A percentile compares a stretch with the other conserved stretches of the same genome.
These are phyloP conservation scores for Ormyrus pomaceus DNA, from an alignment of 2,888 invertebrate species.

Conservation along the genomic window DNA sequence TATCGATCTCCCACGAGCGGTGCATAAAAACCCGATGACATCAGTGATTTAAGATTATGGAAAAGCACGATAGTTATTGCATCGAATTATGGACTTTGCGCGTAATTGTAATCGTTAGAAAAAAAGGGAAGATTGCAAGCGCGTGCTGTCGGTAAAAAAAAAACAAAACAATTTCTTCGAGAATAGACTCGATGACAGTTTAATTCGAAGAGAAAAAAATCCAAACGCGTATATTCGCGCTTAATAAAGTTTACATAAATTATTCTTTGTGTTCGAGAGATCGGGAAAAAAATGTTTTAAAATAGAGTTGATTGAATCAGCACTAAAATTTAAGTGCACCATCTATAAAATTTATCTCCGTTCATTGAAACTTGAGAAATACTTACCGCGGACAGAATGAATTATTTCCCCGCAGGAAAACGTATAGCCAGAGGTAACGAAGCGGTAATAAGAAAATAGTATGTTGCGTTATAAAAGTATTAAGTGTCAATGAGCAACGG, in stretches of 20 bases:
- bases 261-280: too few relatives aligned
- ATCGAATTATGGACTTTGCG: neutral
- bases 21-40: slow-evolving; percentile 32
- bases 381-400: slow-evolving; percentile 11
- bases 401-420: slow-evolving; percentile 8
- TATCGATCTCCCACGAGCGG: slow-evolving; percentile 34
- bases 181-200: too few relatives aligned
- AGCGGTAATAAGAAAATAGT: slow-evolving; percentile 52
- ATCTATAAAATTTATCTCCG: neutral
- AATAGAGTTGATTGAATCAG: neutral
- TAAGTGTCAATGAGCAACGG: slow-evolving; percentile 70
- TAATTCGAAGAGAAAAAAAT: too few relatives aligned
- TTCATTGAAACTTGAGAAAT: neutral
- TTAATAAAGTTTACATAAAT: too few relatives aligned
- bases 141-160: too few relatives aligned
- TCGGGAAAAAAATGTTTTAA: neutral
- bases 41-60: slow-evolving; percentile 41
- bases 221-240: too few relatives aligned
- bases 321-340: neutral
- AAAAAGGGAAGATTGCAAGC: neutral
- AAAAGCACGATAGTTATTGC: slow-evolving; percentile 1
- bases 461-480: slow-evolving; percentile 52
- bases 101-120: neutral
- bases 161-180: too few relatives aligned
- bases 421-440: slow-evolving; percentile 6